Percentiles rank a stretch among this genome's conserved stretches.
Evolutionary conservation across 2,888 invertebrate genomes (phyloP).

Genomic region (Taenaris catops): DNA sequence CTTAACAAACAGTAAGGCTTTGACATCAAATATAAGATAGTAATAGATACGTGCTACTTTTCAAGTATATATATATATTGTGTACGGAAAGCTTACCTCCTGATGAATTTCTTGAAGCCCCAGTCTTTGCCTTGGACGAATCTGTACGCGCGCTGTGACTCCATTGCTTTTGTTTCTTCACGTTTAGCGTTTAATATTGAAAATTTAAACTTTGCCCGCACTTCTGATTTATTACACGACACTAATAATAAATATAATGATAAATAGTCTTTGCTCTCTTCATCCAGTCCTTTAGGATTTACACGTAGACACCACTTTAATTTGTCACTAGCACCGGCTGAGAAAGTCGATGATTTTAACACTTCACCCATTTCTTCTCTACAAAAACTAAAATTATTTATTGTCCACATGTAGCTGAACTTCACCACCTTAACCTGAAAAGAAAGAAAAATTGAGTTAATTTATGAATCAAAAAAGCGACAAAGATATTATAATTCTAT

Average conservation of each 20-base stretch:
- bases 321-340: conserved; percentile 99
- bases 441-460: conserved; percentile 4
- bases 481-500: background rate
- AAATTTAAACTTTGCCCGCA: conserved; percentile 99
- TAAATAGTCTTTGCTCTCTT: conserved; percentile 99
- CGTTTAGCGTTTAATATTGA: conserved; percentile 99
- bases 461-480: background rate
- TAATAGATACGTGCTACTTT: too few species aligned
- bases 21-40: too few species aligned
- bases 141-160: conserved; percentile 96
- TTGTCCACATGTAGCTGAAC: conserved; percentile 99
- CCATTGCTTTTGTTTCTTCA: conserved; percentile 99
- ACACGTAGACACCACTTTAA: conserved; percentile 99
- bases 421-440: conserved; percentile 99
- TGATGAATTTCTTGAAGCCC: conserved; percentile 99
- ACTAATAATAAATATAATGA: conserved; percentile 99
- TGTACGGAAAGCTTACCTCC: conserved; percentile 83
- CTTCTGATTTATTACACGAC: conserved; percentile 99
- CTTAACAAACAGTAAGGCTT: too few species aligned
- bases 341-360: conserved; percentile 99
- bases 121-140: conserved; percentile 99
- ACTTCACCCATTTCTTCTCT: conserved; percentile 99
- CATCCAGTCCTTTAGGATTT: conserved; percentile 99
- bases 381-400: conserved; percentile 99
- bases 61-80: too few species aligned